phyloP scores from a whole-genome alignment of 2,888 invertebrate genomes.

The Ypsolopha scabrella region DNA sequence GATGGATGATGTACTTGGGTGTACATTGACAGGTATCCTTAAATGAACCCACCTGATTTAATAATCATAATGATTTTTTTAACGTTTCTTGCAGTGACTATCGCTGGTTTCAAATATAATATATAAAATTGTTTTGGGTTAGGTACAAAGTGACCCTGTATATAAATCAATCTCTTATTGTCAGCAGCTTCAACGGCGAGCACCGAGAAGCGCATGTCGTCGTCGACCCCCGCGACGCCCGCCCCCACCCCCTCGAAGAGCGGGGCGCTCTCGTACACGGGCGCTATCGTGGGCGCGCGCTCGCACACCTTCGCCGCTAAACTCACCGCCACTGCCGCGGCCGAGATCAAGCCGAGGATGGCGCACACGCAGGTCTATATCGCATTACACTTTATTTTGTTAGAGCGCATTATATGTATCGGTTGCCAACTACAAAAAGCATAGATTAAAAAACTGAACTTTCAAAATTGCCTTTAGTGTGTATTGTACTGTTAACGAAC shows the following conservation, averaged over 20 bases:
- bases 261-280: slow-evolving; percentile 59
- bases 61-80: no score
- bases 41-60: no score
- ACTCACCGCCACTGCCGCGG: slow-evolving; percentile 57
- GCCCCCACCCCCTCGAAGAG: slow-evolving; percentile 22
- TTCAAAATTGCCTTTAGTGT: no score
- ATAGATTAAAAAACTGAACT: no score
- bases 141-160: background rate
- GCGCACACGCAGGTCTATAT: slow-evolving; percentile 9
- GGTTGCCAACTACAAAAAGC: no score
- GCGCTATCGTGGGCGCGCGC: slow-evolving; percentile 68
- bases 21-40: no score
- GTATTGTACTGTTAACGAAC: no score
- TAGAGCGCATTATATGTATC: background rate
- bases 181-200: slow-evolving; percentile 16
- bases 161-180: background rate
- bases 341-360: slow-evolving; percentile 13
- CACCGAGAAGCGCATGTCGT: slow-evolving; percentile 47
- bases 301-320: slow-evolving; percentile 81
- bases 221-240: slow-evolving; percentile 19
- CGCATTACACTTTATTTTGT: background rate
- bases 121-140: no score
- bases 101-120: no score
- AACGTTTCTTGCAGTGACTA: no score
- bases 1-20: no score